Evolutionary conservation across 2,797 vertebrate genomes (phyloP).

Genomic region (Acropternis orthonyx): DNA sequence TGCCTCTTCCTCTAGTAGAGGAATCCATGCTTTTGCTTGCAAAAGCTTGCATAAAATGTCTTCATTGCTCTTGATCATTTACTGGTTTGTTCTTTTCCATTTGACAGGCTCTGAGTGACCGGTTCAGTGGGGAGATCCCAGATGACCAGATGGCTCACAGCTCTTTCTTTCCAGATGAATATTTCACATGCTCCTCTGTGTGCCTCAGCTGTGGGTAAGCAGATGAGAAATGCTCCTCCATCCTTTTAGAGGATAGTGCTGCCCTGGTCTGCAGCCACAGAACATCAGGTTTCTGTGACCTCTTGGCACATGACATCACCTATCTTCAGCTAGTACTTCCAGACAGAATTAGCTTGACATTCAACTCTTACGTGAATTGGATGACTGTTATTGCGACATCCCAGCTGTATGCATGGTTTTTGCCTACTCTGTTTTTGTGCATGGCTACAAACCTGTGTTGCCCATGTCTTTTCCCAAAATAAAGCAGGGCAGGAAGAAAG

Average conservation of each 20-base stretch:
- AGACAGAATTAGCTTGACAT: not conserved
- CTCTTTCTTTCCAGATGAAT: slow-evolving; percentile 98
- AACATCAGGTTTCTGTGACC: not conserved
- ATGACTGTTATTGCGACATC: not conserved
- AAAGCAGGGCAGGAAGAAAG: not conserved
- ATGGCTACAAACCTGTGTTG: not conserved
- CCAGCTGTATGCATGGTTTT: not conserved
- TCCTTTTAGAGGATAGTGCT: not conserved
- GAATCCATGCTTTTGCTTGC: not conserved
- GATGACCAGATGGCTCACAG: slow-evolving; percentile 94
- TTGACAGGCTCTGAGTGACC: slow-evolving; percentile 91
- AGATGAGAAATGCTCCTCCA: not conserved
- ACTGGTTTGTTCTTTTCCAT: not conserved
- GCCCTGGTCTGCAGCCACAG: not conserved
- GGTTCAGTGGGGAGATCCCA: slow-evolving; percentile 94
- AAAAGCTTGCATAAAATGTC: not conserved
- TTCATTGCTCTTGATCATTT: not conserved
- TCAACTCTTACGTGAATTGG: not conserved
- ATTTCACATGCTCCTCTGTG: slow-evolving; percentile 94
- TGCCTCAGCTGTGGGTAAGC: slow-evolving; percentile 98
- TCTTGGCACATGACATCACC: not conserved
- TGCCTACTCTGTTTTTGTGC: not conserved
- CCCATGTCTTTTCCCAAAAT: not conserved
- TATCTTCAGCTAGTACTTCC: not conserved
- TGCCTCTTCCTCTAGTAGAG: not conserved